Percentiles rank a stretch among this genome's conserved stretches.
Evolutionary conservation across 2,113 vertebrate species (phyloP).

Genomic region (Scalopus aquaticus): DNA sequence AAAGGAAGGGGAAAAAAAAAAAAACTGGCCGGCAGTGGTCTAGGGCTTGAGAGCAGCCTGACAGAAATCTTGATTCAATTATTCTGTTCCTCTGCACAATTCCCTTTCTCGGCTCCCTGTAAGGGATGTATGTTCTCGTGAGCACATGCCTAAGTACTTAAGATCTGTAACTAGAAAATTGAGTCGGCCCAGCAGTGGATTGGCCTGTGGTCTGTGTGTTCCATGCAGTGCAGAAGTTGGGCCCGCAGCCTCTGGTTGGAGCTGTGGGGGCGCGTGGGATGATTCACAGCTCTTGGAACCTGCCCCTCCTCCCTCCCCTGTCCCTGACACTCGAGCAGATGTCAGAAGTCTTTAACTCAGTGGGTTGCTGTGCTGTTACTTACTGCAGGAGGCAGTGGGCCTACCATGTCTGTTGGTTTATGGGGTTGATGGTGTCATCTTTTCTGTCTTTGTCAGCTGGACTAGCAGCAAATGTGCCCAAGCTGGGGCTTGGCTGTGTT

Average conservation of each 20-base stretch:
- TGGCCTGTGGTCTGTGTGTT: neutral
- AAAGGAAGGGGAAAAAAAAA: neutral
- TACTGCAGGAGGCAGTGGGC: conserved; percentile 83
- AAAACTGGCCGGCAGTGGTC: neutral
- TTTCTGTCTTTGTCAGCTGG: conserved; percentile 82
- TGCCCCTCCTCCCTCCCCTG: conserved; percentile 50
- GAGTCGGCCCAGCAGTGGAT: fast-evolving
- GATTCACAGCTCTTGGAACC: conserved; percentile 67
- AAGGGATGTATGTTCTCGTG: conserved; percentile 32
- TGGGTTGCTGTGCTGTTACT: conserved; percentile 78
- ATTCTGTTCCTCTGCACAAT: conserved; percentile 33
- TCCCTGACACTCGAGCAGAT: conserved; percentile 81
- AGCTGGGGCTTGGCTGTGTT: conserved; percentile 71
- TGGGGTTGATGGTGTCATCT: conserved; percentile 80
- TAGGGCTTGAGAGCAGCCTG: conserved; percentile 35
- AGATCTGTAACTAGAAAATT: conserved; percentile 1
- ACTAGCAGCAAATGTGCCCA: conserved; percentile 88
- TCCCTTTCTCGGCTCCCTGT: conserved; percentile 39
- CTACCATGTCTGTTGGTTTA: conserved; percentile 86
- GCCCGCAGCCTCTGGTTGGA: conserved; percentile 21
- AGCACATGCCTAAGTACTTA: neutral
- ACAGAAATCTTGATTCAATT: conserved; percentile 73
- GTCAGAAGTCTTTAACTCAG: conserved; percentile 83
- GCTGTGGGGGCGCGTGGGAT: neutral
- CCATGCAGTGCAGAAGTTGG: fast-evolving